A percentile compares a stretch with the other conserved stretches of the same genome.
These are phyloP conservation scores for Pachliopta kotzebuea DNA, from an alignment of 2,888 invertebrate species.

Conservation along the genomic window DNA sequence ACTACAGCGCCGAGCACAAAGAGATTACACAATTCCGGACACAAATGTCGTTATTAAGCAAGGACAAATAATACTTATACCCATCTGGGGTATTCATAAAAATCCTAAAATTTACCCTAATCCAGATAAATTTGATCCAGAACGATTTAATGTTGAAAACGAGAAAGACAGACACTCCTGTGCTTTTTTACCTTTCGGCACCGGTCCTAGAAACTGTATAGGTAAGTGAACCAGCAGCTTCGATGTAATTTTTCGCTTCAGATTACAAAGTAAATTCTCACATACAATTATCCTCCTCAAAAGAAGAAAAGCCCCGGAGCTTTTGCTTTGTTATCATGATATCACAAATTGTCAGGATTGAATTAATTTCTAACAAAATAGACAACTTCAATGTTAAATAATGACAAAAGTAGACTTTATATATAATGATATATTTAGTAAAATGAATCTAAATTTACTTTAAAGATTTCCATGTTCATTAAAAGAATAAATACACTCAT, in stretches of 20 bases:
- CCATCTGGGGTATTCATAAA: constrained; percentile 57
- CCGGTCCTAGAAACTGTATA: constrained; percentile 22
- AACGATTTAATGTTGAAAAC: constrained; percentile 58
- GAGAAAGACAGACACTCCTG: constrained; percentile 39
- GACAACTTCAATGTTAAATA: too few species aligned
- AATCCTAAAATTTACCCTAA: constrained; percentile 62
- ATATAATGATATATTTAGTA: too few species aligned
- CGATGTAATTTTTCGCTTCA: neutral
- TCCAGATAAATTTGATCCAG: constrained; percentile 68
- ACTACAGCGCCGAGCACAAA: constrained; percentile 51
- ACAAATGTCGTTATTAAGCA: constrained; percentile 52
- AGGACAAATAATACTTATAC: constrained; percentile 48
- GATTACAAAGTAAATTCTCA: neutral
- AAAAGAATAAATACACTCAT: too few species aligned
- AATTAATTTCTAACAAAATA: too few species aligned
- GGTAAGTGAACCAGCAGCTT: constrained; percentile 2
- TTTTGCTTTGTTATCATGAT: too few species aligned
- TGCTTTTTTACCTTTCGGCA: constrained; percentile 19
- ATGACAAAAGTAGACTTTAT: too few species aligned
- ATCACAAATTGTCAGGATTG: too few species aligned
- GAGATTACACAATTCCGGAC: constrained; percentile 53
- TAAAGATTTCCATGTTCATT: too few species aligned
- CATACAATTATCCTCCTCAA: too few species aligned
- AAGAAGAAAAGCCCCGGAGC: too few species aligned
- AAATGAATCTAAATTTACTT: too few species aligned